Evolutionary conservation across 2,888 invertebrate species (phyloP).

Genomic region (Leptodirus hochenwartii): DNA sequence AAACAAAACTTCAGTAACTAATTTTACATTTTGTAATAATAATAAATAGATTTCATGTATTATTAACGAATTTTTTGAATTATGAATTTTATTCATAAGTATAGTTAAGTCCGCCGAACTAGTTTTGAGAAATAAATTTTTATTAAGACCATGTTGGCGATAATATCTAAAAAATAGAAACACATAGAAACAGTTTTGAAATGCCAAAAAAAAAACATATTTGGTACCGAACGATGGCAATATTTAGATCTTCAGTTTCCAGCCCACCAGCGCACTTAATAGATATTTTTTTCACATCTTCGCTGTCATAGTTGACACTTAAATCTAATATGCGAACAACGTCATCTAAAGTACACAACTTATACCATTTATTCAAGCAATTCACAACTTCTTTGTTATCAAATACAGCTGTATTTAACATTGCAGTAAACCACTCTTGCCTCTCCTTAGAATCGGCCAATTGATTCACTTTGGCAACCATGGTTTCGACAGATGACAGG

Average conservation of each 20-base stretch:
- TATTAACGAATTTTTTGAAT: conserved; percentile 6
- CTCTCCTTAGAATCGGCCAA: conserved; percentile 19
- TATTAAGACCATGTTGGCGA: too few species aligned
- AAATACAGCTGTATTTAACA: conserved; percentile 19
- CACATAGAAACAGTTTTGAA: background rate
- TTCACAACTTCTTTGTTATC: conserved; percentile 15
- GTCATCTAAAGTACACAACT: conserved; percentile 19
- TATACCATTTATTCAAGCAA: conserved; percentile 19
- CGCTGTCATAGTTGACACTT: conserved; percentile 12
- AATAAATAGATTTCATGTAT: conserved; percentile 17
- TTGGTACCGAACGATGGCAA: conserved; percentile 16
- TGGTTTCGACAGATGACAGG: conserved; percentile 17
- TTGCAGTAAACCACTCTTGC: conserved; percentile 21
- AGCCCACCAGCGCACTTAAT: conserved; percentile 20
- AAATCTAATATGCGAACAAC: conserved; percentile 17
- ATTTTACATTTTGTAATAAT: conserved; percentile 20
- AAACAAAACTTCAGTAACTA: conserved; percentile 17
- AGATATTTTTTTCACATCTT: conserved; percentile 15
- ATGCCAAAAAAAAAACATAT: background rate
- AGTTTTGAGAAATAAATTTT: too few species aligned
- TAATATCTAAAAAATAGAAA: conserved; percentile 1
- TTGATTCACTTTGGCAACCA: conserved; percentile 20
- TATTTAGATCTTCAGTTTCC: conserved; percentile 14
- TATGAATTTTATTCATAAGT: conserved; percentile 8
- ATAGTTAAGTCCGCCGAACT: conserved; percentile 5